These are phyloP conservation scores for Varecia variegata DNA, from an alignment of 2,797 vertebrate genomes.

Conservation along the genomic window DNA sequence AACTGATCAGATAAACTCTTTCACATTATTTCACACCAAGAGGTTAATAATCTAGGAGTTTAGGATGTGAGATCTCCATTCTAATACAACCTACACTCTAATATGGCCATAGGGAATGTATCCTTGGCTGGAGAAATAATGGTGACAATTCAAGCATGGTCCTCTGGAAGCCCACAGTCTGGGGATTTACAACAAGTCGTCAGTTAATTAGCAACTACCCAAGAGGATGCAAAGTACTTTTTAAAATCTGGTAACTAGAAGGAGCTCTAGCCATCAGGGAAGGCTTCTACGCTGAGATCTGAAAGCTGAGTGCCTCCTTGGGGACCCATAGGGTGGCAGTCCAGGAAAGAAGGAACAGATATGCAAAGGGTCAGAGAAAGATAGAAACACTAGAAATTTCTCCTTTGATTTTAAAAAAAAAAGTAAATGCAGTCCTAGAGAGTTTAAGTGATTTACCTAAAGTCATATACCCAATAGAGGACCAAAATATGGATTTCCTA, in stretches of 20 bases:
- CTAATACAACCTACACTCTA: not conserved
- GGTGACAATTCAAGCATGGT: not conserved
- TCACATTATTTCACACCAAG: not conserved
- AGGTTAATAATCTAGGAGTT: not conserved
- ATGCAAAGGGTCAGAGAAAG: not conserved
- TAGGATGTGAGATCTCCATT: not conserved
- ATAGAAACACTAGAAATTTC: not conserved
- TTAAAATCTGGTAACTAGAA: not conserved
- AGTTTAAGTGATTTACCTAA: not conserved
- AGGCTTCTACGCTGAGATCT: not conserved
- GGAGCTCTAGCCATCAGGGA: not conserved
- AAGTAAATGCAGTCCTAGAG: not conserved
- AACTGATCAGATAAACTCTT: not conserved
- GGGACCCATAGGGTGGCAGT: not conserved
- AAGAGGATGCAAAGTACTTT: not conserved
- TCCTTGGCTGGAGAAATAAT: not conserved
- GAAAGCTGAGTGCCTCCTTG: not conserved
- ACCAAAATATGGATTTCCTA: not conserved
- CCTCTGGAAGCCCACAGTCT: not conserved
- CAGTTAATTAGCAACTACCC: not conserved
- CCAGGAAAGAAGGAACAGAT: not conserved
- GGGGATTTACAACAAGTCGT: not conserved
- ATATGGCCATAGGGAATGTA: not conserved
- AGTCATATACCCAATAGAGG: not conserved
- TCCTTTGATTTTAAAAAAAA: not conserved